A percentile compares a stretch with the other conserved stretches of the same genome.
Evolutionary conservation across 2,888 invertebrate species (phyloP).

Genomic region (Caenorhabditis afra): DNA sequence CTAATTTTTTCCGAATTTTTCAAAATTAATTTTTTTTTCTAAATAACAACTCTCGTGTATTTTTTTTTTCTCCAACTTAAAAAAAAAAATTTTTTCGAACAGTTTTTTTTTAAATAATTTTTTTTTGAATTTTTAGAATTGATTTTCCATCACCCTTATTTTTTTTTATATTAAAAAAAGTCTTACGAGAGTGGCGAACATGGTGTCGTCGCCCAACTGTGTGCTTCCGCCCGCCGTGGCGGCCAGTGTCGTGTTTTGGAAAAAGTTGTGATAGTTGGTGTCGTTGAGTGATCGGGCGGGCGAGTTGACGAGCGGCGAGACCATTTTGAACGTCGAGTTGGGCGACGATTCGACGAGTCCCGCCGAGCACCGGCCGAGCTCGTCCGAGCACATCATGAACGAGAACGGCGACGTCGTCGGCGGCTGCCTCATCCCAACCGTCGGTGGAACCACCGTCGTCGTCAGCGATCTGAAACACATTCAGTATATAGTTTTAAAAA

Average conservation of each 20-base stretch:
- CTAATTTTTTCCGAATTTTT: too few species aligned
- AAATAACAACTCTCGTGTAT: background rate
- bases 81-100: background rate
- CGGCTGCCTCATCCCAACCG: too few species aligned
- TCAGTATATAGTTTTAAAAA: background rate
- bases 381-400: conserved; percentile 23
- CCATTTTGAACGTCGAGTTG: conserved; percentile 42
- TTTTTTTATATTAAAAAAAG: too few species aligned
- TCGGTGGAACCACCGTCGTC: too few species aligned
- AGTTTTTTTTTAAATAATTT: too few species aligned
- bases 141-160: too few species aligned
- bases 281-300: conserved; percentile 27
- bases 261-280: conserved; percentile 29
- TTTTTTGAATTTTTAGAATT: background rate
- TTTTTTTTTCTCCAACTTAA: background rate
- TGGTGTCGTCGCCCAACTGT: conserved; percentile 18
- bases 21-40: too few species aligned
- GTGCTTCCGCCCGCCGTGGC: background rate
- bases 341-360: conserved; percentile 13
- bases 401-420: conserved; percentile 10
- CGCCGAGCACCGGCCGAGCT: conserved; percentile 7
- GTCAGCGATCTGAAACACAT: conserved; percentile 7
- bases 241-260: conserved; percentile 12
- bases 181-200: conserved; percentile 32
- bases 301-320: conserved; percentile 26